phyloP scores from a whole-genome alignment of 2,113 vertebrate species.

The Brachyistius frenatus region DNA sequence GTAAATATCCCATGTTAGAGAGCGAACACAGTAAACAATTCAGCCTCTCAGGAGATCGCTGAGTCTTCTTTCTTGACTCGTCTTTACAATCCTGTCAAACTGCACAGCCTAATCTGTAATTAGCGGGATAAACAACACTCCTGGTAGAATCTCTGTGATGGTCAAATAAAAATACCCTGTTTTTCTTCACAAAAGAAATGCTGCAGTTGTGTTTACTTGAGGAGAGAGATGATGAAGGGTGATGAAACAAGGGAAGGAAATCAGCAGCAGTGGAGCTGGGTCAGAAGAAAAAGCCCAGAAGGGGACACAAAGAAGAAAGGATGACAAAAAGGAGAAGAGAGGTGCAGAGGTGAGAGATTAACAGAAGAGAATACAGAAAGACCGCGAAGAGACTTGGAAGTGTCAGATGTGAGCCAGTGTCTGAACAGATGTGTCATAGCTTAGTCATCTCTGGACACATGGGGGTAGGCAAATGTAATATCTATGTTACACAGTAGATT shows the following conservation, averaged over 20 bases:
- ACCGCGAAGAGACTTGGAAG: constrained; percentile 8
- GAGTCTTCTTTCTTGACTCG: background rate
- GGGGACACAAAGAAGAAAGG: background rate
- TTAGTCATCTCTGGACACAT: constrained; percentile 42
- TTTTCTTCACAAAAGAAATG: background rate
- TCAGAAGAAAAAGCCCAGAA: background rate
- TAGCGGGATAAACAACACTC: background rate
- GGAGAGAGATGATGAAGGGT: constrained; percentile 3
- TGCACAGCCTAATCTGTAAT: background rate
- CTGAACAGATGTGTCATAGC: constrained; percentile 3
- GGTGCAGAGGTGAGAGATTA: constrained; percentile 7
- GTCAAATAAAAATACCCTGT: background rate
- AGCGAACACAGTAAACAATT: background rate
- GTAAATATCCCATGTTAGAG: background rate
- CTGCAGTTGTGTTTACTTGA: background rate
- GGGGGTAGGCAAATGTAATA: too few relatives aligned
- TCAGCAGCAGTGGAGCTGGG: background rate
- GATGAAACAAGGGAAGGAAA: constrained; percentile 22
- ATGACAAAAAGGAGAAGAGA: background rate
- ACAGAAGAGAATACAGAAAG: constrained; percentile 1
- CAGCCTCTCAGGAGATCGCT: background rate
- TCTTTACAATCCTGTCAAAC: background rate
- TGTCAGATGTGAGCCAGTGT: constrained; percentile 24
- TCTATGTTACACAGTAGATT: too few relatives aligned
- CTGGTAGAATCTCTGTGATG: background rate